Conservation (phyloP, 2,797 vertebrate species). For the Leptodactylus fallax region DNA sequence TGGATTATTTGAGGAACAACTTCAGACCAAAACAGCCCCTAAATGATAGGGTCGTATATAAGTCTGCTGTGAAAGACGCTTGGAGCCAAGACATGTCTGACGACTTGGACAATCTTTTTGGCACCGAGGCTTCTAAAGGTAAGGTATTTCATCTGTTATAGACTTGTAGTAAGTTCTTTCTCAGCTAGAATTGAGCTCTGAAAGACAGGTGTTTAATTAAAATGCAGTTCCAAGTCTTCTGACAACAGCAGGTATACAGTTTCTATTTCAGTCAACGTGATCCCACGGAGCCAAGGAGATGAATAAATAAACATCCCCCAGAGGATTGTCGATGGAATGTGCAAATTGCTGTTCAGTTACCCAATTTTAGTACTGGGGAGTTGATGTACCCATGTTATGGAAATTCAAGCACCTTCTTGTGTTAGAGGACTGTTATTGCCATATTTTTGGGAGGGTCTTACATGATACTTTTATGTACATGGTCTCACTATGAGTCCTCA, state of each 20-base stretch:
- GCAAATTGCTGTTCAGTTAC: neutral
- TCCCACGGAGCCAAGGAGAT: neutral
- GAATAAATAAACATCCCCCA: neutral
- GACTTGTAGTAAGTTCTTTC: neutral
- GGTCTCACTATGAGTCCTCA: too few relatives aligned
- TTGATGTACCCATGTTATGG: neutral
- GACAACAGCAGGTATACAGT: neutral
- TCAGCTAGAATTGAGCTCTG: neutral
- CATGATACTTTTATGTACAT: neutral
- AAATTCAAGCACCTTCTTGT: neutral
- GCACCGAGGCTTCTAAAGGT: conserved; percentile 95
- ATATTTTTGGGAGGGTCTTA: neutral
- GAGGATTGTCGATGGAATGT: neutral
- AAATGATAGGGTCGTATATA: conserved; percentile 87
- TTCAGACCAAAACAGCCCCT: conserved; percentile 90
- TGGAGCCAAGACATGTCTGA: conserved; percentile 89
- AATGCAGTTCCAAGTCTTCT: neutral
- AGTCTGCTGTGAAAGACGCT: conserved; percentile 91
- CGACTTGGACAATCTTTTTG: conserved; percentile 81
- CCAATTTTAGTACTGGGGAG: neutral
- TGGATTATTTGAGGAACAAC: conserved; percentile 96
- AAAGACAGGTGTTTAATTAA: conserved; percentile 53
- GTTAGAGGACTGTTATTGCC: neutral
- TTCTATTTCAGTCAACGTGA: conserved; percentile 6
- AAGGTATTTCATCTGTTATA: conserved; percentile 46